These are phyloP conservation scores for Syrmaticus mikado DNA, from an alignment of 2,113 vertebrate species.

Conservation along the genomic window DNA sequence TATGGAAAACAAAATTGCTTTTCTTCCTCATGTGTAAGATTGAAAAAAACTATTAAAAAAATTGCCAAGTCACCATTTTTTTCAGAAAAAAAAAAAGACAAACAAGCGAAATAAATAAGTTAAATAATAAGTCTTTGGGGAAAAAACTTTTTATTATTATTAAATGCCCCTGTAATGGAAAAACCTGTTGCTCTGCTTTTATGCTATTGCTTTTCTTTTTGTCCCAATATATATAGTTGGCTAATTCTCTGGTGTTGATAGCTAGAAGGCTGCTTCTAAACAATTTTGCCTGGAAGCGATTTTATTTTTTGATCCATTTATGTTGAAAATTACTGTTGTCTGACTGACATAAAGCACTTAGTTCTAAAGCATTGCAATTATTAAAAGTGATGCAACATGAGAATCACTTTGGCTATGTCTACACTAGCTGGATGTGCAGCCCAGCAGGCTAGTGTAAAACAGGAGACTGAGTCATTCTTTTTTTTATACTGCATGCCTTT, in stretches of 20 bases:
- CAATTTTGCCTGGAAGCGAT: not conserved
- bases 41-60: not conserved
- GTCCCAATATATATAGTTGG: not conserved
- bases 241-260: not conserved
- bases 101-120: accelerated
- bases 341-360: not conserved
- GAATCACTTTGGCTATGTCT: not conserved
- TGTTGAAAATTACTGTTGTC: not conserved
- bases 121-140: not conserved
- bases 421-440: not conserved
- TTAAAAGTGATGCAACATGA: not conserved
- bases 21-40: not conserved
- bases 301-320: not conserved
- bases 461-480: not conserved
- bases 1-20: not conserved
- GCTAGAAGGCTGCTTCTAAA: not conserved
- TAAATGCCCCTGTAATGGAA: not conserved
- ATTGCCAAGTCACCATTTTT: not conserved
- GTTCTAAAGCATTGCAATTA: not conserved
- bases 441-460: not conserved
- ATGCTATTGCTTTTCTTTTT: not conserved
- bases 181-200: not conserved
- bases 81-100: not conserved
- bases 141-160: not conserved
- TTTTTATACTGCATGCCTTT: not conserved